Conservation (phyloP, 2,113 vertebrate genomes). For the Tachysurus fulvidraco region DNA sequence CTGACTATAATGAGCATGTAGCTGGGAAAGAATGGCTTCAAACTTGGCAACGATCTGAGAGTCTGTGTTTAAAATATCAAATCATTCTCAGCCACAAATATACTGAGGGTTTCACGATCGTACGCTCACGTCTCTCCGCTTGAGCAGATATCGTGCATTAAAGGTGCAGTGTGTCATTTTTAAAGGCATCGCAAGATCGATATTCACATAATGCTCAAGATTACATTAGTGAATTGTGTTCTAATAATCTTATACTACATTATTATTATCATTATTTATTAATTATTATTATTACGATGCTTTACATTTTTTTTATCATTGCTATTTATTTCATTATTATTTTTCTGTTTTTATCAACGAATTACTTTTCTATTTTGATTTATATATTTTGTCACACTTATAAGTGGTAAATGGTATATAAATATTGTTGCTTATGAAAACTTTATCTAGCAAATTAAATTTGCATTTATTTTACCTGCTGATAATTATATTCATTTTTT, state of each 20-base stretch:
- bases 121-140: background rate
- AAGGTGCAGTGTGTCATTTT: background rate
- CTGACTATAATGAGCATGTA: slow-evolving; percentile 64
- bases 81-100: background rate
- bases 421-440: no score
- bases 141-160: background rate
- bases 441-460: no score
- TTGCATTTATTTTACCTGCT: no score
- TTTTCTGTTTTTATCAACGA: no score
- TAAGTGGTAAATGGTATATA: no score
- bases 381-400: no score
- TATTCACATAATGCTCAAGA: background rate
- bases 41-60: slow-evolving; percentile 23
- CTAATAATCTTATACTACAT: background rate
- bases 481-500: background rate
- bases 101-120: background rate
- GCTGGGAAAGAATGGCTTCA: slow-evolving; percentile 43
- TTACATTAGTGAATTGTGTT: background rate
- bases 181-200: background rate
- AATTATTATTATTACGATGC: background rate
- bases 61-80: background rate
- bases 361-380: background rate
- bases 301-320: background rate
- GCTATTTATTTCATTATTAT: background rate
- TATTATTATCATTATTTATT: background rate